These are phyloP conservation scores for Acanthococcus lagerstroemiae DNA, from an alignment of 2,888 invertebrate species.

Conservation along the genomic window DNA sequence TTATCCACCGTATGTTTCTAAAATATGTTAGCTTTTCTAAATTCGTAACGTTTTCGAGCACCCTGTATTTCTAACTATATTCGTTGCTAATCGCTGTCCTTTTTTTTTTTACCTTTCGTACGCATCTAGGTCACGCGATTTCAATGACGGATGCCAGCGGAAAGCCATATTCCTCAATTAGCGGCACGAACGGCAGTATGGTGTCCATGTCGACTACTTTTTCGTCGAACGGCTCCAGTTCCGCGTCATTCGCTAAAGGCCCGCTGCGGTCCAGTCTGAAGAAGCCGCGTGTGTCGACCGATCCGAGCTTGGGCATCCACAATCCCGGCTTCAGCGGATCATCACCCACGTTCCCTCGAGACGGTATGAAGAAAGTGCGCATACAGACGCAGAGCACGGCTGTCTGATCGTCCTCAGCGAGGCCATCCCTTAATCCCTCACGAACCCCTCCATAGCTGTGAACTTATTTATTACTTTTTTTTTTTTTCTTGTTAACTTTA, in stretches of 20 bases:
- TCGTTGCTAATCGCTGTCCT: too few species aligned
- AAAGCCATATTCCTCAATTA: constrained; percentile 61
- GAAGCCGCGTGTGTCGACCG: constrained; percentile 47
- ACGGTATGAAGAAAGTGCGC: constrained; percentile 80
- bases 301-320: constrained; percentile 64
- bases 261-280: constrained; percentile 72
- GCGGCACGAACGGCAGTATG: constrained; percentile 50
- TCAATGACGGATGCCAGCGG: constrained; percentile 82
- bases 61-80: too few species aligned
- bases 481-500: not conserved
- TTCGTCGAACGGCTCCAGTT: constrained; percentile 48
- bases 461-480: not conserved
- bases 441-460: constrained; percentile 3
- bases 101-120: too few species aligned
- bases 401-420: too few species aligned
- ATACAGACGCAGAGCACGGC: constrained; percentile 88
- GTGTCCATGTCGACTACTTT: constrained; percentile 60
- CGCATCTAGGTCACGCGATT: constrained; percentile 48
- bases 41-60: not conserved
- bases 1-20: not conserved
- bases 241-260: constrained; percentile 47
- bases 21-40: not conserved
- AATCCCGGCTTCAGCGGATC: constrained; percentile 77
- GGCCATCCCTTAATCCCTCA: too few species aligned
- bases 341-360: constrained; percentile 70